These are phyloP conservation scores for Riparia riparia DNA, from an alignment of 2,113 vertebrate species.

Conservation along the genomic window DNA sequence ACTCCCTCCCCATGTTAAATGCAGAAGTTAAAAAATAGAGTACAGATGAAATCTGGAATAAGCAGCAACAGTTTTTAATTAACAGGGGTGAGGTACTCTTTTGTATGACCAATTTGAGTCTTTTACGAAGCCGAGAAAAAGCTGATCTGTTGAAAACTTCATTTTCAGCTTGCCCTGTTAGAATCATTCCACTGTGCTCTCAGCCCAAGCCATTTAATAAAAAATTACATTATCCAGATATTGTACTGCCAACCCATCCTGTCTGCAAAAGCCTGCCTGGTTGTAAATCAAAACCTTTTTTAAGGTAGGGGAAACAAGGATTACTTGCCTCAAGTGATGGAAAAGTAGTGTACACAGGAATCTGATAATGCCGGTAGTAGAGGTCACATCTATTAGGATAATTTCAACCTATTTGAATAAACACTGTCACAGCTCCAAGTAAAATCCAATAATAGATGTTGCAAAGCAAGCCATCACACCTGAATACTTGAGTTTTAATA, in stretches of 20 bases:
- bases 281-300: constrained; percentile 39
- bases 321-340: constrained; percentile 9
- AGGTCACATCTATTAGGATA: constrained; percentile 8
- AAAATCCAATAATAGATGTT: neutral
- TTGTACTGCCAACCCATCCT: neutral
- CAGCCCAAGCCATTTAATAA: neutral
- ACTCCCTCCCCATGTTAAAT: neutral
- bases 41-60: neutral
- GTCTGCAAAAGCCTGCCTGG: neutral
- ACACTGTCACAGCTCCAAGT: neutral
- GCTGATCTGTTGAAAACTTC: neutral
- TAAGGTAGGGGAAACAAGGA: neutral
- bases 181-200: neutral
- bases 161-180: neutral
- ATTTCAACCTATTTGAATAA: constrained; percentile 34
- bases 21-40: neutral
- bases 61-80: neutral
- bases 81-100: neutral
- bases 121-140: neutral
- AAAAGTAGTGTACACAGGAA: constrained; percentile 28
- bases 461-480: neutral
- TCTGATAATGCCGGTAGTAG: constrained; percentile 10
- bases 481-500: neutral
- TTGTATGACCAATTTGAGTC: neutral
- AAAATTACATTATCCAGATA: neutral